These are phyloP conservation scores for Jordanella pulchra DNA, from an alignment of 2,797 vertebrate genomes.

Conservation along the genomic window DNA sequence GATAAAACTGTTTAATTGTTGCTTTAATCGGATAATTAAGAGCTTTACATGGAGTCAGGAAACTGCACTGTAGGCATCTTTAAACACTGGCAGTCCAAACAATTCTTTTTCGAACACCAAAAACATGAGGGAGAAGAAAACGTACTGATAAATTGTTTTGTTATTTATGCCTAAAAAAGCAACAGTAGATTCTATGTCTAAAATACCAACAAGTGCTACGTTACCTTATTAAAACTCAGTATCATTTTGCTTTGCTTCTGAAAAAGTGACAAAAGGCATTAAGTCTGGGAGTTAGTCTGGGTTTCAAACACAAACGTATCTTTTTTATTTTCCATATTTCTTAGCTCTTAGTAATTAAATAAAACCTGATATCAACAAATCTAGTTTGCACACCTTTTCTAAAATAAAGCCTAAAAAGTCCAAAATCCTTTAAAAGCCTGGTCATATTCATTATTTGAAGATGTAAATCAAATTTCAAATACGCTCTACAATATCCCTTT, in stretches of 20 bases:
- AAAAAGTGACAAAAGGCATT: neutral
- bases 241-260: neutral
- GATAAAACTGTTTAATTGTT: neutral
- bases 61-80: neutral
- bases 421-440: neutral
- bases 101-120: too few species aligned
- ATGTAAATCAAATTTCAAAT: slow-evolving; percentile 14
- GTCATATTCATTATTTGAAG: slow-evolving; percentile 15
- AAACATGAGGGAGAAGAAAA: neutral
- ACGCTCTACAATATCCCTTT: neutral
- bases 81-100: neutral
- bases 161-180: neutral
- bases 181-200: neutral
- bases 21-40: neutral
- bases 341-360: too few species aligned
- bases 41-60: neutral
- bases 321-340: too few species aligned
- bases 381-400: neutral
- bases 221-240: neutral
- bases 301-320: too few species aligned
- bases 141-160: neutral
- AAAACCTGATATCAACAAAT: too few species aligned
- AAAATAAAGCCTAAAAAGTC: neutral
- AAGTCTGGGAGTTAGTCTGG: too few species aligned
- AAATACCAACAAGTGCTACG: neutral